phyloP scores from a whole-genome alignment of 2,797 vertebrate genomes.

The Arrhamphus sclerolepis region DNA sequence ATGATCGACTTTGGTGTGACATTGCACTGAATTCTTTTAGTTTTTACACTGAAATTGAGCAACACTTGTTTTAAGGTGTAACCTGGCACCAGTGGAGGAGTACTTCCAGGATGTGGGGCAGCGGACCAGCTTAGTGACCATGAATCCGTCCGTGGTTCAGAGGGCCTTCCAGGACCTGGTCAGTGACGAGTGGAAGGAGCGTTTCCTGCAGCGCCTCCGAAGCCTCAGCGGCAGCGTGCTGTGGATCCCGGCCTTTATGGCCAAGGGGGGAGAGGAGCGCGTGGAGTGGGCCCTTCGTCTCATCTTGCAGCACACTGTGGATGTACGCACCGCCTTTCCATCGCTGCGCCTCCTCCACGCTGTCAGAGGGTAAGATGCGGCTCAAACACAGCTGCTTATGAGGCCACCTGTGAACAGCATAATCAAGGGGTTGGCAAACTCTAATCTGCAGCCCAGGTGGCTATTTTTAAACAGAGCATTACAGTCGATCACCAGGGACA shows the following conservation, averaged over 20 bases:
- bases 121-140: conserved; percentile 92
- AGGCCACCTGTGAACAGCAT: conserved; percentile 49
- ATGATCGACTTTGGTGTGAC: no score
- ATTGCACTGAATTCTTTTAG: no score
- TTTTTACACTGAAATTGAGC: not conserved
- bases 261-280: conserved; percentile 92
- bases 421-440: conserved; percentile 36
- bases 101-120: conserved; percentile 88
- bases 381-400: conserved; percentile 8
- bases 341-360: conserved; percentile 95
- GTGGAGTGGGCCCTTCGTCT: conserved; percentile 94
- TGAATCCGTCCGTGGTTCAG: conserved; percentile 98
- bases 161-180: conserved; percentile 94
- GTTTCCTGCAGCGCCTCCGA: conserved; percentile 87
- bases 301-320: conserved; percentile 89
- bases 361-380: conserved; percentile 90
- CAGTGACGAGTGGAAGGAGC: conserved; percentile 88
- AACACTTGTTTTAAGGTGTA: conserved; percentile 83
- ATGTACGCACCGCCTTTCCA: conserved; percentile 92
- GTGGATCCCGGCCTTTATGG: conserved; percentile 99
- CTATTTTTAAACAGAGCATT: conserved; percentile 66
- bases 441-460: conserved; percentile 46
- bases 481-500: conserved; percentile 49
- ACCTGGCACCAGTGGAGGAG: conserved; percentile 95
- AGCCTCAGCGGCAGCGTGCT: conserved; percentile 91